Conservation (phyloP, 2,797 vertebrate genomes). For the Meriones psammophilus region DNA sequence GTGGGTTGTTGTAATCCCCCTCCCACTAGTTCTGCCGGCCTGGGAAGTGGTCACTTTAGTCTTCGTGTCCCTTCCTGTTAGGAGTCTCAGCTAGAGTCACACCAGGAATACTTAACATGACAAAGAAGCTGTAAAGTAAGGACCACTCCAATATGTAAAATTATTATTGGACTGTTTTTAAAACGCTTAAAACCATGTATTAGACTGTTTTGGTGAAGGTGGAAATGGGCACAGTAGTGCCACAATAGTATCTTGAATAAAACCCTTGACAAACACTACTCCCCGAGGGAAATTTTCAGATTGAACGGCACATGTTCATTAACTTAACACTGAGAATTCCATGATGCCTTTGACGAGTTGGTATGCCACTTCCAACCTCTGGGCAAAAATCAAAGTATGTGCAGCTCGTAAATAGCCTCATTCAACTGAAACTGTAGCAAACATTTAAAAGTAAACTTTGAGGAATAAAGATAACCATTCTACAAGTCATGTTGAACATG, state of each 20-base stretch:
- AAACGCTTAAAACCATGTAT: constrained; percentile 53
- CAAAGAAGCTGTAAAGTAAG: constrained; percentile 35
- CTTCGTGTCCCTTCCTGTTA: too few relatives aligned
- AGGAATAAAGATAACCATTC: background rate
- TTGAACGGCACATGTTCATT: constrained; percentile 58
- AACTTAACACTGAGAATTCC: constrained; percentile 48
- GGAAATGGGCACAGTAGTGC: constrained; percentile 49
- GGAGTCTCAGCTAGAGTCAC: too few relatives aligned
- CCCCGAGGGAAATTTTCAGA: constrained; percentile 68
- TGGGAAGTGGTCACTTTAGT: too few relatives aligned
- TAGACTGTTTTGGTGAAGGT: constrained; percentile 47
- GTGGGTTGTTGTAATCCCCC: too few relatives aligned
- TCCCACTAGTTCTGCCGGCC: too few relatives aligned
- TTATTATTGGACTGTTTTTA: constrained; percentile 29
- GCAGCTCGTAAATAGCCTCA: constrained; percentile 68
- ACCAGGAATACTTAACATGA: background rate
- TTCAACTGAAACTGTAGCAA: constrained; percentile 65
- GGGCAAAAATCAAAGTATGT: constrained; percentile 60
- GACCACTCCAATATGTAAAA: background rate
- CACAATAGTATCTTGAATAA: constrained; percentile 52
- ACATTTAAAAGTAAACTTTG: constrained; percentile 38
- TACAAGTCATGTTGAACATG: constrained; percentile 15
- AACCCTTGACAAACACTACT: constrained; percentile 68
- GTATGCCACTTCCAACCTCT: constrained; percentile 51
- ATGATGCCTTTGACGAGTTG: background rate